Conservation (phyloP, 2,113 vertebrate genomes). For the Astatotilapia flaviijosephi region DNA sequence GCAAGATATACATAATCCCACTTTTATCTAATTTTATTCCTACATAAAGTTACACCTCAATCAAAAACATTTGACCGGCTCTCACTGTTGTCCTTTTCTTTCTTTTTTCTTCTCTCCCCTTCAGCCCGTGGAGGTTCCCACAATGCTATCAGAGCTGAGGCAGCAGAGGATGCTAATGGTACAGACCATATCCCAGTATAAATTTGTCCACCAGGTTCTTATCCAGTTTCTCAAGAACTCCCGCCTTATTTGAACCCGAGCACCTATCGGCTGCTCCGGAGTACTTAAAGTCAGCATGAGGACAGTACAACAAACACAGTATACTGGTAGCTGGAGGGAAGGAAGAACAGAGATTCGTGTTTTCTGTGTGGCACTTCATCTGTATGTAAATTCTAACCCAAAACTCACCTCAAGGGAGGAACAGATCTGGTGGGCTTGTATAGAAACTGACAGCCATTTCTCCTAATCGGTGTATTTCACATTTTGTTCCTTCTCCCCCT, state of each 20-base stretch:
- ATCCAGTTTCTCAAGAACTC: constrained; percentile 93
- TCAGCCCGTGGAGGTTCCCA: constrained; percentile 86
- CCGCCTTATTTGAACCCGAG: constrained; percentile 80
- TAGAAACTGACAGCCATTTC: background rate
- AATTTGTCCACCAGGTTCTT: constrained; percentile 93
- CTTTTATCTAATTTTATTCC: background rate
- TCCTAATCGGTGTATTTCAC: background rate
- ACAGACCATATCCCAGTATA: constrained; percentile 92
- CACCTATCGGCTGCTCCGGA: background rate
- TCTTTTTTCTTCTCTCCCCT: background rate
- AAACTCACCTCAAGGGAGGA: background rate
- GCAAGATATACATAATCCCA: background rate
- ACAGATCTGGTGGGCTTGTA: background rate
- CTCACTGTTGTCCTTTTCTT: background rate
- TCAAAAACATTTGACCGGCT: background rate
- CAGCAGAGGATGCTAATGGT: constrained; percentile 95
- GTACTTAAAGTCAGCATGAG: background rate
- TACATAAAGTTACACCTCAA: background rate
- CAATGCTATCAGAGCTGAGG: constrained; percentile 84
- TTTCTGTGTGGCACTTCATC: background rate
- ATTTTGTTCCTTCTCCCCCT: background rate
- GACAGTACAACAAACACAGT: background rate
- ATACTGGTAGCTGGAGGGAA: background rate
- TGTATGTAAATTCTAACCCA: background rate
- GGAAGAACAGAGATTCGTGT: background rate